Evolutionary conservation across 2,113 vertebrate species (phyloP), one percentile per base, ranked within the genome.

Genomic region (Sebastes fasciatus): DNA sequence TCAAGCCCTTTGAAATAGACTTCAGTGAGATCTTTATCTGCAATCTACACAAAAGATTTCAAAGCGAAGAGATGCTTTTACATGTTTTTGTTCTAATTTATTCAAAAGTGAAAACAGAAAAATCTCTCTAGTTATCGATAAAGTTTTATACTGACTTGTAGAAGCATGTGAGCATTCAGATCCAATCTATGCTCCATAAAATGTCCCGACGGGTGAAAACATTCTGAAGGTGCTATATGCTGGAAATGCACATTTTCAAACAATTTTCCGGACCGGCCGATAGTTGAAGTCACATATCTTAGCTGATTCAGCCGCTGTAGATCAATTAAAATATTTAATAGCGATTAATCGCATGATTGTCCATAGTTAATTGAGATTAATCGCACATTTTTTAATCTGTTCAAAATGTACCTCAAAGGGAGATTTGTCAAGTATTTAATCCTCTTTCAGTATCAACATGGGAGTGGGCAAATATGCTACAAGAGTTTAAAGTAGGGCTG

Each of bases 151-250:
- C n/a, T 17, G 57, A 55, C 55, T 26, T 61, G 34, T 34, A 34
- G 34, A 34, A 34, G 34, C 34, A 34, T 10, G 58, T 46, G n/a
- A 73, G 60, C 21, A 46, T 46, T 46, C n/a, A 46, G 9, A 34
- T 34, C 26, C 34, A 45, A 11, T 57, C 5, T 42, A 8, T 1
- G 40, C 69, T 45, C 12, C 0, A 6, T 55, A 45, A 54, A 65
- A 54, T 54, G 49, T 52, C 45, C 66, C 61, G 66, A 23, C 68
- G 74, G 51, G 12, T 43, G 62, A 66, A 65, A 21, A 17, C 4
- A 51, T 42, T 10, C 8, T 9, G 13, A 13, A 46, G 43, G 21
- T 13, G 21, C 8, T 19, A 16, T 11, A 21, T 21, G 51, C 21
- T 42, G 26, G 10, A 70, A 42, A 72, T n/a, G 5, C 26, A 19